Conservation (phyloP, 2,888 invertebrate species). For the Phytoseiulus persimilis region DNA sequence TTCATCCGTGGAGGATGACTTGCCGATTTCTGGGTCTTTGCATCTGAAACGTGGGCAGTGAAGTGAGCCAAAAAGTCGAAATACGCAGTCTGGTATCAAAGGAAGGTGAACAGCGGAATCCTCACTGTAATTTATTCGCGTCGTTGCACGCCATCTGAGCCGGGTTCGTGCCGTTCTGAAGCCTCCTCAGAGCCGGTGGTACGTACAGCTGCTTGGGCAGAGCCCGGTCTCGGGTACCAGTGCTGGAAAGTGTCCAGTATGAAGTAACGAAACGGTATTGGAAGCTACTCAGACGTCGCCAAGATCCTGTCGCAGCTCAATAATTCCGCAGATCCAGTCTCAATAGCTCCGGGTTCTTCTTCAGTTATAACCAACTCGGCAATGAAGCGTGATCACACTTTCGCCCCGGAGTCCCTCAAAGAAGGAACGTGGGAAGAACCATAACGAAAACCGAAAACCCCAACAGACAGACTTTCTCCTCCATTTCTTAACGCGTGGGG, state of each 20-base stretch:
- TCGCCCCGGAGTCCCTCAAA: too few species aligned
- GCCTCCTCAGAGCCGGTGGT: conserved; percentile 39
- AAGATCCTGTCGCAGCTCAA: too few species aligned
- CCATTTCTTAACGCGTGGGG: too few species aligned
- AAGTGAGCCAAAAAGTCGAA: neutral
- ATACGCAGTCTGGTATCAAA: neutral
- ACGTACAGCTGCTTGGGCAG: conserved; percentile 42
- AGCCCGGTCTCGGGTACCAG: neutral
- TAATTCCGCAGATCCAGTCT: too few species aligned
- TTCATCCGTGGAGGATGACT: conserved; percentile 42
- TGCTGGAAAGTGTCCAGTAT: neutral
- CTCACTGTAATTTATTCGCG: neutral
- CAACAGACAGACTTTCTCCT: too few species aligned
- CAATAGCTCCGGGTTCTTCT: too few species aligned
- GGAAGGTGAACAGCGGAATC: neutral
- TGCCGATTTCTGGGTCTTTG: neutral
- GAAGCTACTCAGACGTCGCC: too few species aligned
- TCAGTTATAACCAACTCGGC: too few species aligned
- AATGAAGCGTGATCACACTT: too few species aligned
- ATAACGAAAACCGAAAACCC: too few species aligned
- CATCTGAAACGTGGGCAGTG: neutral
- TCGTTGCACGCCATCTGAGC: neutral
- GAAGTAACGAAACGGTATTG: too few species aligned
- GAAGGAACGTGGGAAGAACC: too few species aligned
- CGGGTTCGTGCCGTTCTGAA: neutral